Evolutionary conservation across 2,797 vertebrate species (phyloP), one percentile per base, ranked within the genome.

Genomic region (Characodon lateralis): DNA sequence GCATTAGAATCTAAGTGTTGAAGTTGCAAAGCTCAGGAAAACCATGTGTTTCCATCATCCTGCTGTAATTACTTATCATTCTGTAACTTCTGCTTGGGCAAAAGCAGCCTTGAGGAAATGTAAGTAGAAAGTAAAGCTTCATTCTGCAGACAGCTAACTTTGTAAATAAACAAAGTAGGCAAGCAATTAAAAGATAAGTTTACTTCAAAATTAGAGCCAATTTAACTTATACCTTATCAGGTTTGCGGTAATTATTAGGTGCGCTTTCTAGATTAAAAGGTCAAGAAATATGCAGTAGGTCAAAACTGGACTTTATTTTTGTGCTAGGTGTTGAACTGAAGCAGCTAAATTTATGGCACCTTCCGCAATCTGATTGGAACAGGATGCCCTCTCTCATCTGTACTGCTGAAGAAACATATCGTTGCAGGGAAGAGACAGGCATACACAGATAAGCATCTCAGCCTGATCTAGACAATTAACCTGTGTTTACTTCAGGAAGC

Each of bases 381-480:
- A 89, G 95, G 95, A 92, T 91, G 95, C 94, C 72, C 72, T 89
- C 87, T 92, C 51, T 77, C 76, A 90, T 92, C 95, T 94, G 76
- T 95, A 41, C 41, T 4, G 35, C 35, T 66, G 9, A 66, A 91
- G 93, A 94, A 94, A 94, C 78, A 69, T 89, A 94, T 89, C 9
- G 76, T 93, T 93, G 93, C 94, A 95, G 95, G 92, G 93, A 92
- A 91, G 87, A 79, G 91, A 82, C 84, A 22, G 85, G 77, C 78
- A 78, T 88, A 90, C 48, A 1, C 91, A 53, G 96, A 97, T 96
- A 96, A 96, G 89, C 93, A 96, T 97, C 96, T 96, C 89, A 43
- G 85, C 88, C 94, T 93, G 95, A 96, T 95, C 95, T 94, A 94
- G 94, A 93, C 95, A 97, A 97, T 98, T 97, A 98, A 96, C 92